phyloP scores from a whole-genome alignment of 1,140 invertebrate species.

The Aphaenogaster ashmeadi region DNA sequence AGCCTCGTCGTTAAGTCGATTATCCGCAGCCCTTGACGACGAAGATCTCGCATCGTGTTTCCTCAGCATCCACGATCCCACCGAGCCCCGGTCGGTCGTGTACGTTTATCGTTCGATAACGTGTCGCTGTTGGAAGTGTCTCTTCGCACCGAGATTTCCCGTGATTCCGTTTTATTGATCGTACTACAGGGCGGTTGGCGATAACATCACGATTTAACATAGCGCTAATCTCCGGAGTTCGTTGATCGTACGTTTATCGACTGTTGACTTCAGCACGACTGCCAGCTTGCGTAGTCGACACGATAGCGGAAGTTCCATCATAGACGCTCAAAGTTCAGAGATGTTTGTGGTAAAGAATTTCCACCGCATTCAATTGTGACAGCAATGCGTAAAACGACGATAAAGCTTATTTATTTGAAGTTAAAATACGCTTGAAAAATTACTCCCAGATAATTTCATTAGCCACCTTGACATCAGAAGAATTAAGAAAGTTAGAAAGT shows the following conservation, averaged over 20 bases:
- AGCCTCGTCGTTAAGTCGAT: slow-evolving; percentile 81
- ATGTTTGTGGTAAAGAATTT: background rate
- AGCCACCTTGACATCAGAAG: background rate
- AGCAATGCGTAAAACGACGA: background rate
- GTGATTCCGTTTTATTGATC: slow-evolving; percentile 71
- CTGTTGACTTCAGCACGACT: background rate
- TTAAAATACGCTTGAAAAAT: background rate
- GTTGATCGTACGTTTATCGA: slow-evolving; percentile 34
- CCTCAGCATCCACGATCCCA: slow-evolving; percentile 54
- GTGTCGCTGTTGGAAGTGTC: slow-evolving; percentile 56
- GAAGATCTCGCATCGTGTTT: slow-evolving; percentile 76
- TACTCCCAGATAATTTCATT: background rate
- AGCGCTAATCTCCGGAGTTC: slow-evolving; percentile 17
- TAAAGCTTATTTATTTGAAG: background rate
- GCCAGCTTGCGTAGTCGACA: background rate
- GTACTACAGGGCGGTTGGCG: slow-evolving; percentile 19
- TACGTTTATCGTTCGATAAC: slow-evolving; percentile 66
- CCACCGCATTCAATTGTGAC: background rate
- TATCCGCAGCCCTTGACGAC: slow-evolving; percentile 77
- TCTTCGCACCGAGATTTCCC: slow-evolving; percentile 3
- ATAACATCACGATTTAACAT: slow-evolving; percentile 27
- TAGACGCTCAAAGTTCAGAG: background rate
- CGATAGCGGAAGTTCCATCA: background rate
- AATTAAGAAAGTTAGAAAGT: slow-evolving; percentile 37
- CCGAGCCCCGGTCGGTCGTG: background rate